Evolutionary conservation across 2,888 invertebrate species (phyloP), one percentile per base, ranked within the genome.

Genomic region (Leptopterna dolabrata): DNA sequence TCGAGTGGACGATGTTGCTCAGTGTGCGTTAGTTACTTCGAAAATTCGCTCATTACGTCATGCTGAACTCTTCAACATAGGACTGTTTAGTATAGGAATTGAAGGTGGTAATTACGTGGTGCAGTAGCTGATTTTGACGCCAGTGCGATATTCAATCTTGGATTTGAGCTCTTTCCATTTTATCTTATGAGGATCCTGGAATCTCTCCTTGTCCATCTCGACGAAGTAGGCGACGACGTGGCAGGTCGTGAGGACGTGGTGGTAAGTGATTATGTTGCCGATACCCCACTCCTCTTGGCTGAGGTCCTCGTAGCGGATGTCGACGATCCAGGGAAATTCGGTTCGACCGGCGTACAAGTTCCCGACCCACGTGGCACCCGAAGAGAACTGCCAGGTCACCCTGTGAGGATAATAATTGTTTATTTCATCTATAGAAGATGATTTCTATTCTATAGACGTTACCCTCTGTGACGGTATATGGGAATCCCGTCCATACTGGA

Each of bases 281-380:
- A 76, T 76, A 1, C 30, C 76, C 76, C 76, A 76, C 4, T 24
- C n/a, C n/a, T 76, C 76, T 76, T 76, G 76, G 36, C 30, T 27
- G 13, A 76, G 11, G 14, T 76, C n/a, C 36, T 76, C 76, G 14
- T n/a, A 29, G 13, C 76, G 76, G 30, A 76, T 30, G 76, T 76
- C 76, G 14, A 76, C 76, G 6, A 76, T 36, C 76, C 76, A 76
- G 11, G 76, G 76, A 30, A 76, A 76, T 16, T 76, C 76, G 16
- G n/a, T 29, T 0, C 76, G 76, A 0, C 76, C 76, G 13, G 76
- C 76, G 27, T 36, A 76, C 30, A 76, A 76, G 27, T 76, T 30
- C n/a, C 76, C 76, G 1, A 76, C 47, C 47, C 47, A 47, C 13
- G 13, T 13, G 13, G 47, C 47, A 13, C 47, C 47, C 1, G 16